A percentile compares a stretch with the other conserved stretches of the same genome.
These are phyloP conservation scores for Chelonia mydas DNA, from an alignment of 2,797 vertebrate genomes.

Conservation along the genomic window DNA sequence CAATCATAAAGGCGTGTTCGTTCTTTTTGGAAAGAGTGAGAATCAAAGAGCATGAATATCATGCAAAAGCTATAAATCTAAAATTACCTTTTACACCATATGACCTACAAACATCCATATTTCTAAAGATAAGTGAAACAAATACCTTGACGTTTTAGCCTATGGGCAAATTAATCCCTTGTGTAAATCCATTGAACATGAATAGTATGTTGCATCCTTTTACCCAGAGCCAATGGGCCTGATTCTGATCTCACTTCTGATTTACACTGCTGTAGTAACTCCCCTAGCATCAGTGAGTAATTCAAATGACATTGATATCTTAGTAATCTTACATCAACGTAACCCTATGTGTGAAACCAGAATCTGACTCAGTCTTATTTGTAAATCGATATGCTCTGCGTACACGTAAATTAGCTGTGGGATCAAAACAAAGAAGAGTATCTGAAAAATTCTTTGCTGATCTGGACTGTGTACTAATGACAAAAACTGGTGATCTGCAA, in stretches of 20 bases:
- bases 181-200: too few species aligned
- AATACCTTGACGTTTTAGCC: not conserved
- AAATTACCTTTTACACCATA: not conserved
- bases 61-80: not conserved
- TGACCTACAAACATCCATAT: not conserved
- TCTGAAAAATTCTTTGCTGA: not conserved
- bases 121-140: not conserved
- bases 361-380: not conserved
- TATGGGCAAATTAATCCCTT: not conserved
- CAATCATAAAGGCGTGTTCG: not conserved
- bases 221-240: not conserved
- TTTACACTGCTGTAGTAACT: not conserved
- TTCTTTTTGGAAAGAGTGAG: not conserved
- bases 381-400: not conserved
- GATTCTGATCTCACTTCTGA: not conserved
- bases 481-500: not conserved
- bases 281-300: not conserved
- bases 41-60: not conserved
- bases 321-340: not conserved
- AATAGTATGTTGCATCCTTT: not conserved
- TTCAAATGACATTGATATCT: not conserved
- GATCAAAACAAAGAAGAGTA: not conserved
- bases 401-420: not conserved
- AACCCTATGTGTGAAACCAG: not conserved
- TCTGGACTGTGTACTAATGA: not conserved